phyloP scores from a whole-genome alignment of 2,113 vertebrate species.

The Ptyas mucosa region DNA sequence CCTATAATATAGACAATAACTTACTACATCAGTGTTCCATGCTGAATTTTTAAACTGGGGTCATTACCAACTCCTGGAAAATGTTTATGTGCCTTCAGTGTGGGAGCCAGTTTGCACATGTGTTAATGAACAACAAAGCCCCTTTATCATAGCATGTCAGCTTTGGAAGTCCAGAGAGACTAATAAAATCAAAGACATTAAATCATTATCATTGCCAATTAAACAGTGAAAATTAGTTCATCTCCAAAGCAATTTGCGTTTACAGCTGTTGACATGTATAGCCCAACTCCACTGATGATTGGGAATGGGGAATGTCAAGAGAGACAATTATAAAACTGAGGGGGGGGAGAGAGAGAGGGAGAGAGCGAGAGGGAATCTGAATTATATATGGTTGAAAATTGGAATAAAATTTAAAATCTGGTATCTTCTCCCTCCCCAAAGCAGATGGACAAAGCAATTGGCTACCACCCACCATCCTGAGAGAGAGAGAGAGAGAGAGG shows the following conservation, averaged over 20 bases:
- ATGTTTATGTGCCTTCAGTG: background rate
- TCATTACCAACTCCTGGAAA: background rate
- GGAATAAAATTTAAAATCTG: background rate
- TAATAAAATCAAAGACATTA: background rate
- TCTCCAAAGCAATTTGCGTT: conserved; percentile 17
- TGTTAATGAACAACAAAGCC: conserved; percentile 5
- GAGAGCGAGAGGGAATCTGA: background rate
- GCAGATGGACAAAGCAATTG: background rate
- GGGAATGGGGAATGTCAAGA: background rate
- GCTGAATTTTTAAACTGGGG: background rate
- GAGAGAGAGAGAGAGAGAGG: background rate
- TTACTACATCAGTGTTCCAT: background rate
- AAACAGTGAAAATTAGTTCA: conserved; percentile 17
- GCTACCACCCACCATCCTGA: background rate
- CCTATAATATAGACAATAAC: background rate
- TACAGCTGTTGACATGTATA: conserved; percentile 9
- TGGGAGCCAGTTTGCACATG: background rate
- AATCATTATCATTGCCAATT: conserved; percentile 30
- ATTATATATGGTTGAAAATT: background rate
- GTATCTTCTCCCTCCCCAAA: background rate
- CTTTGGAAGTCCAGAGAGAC: conserved; percentile 22
- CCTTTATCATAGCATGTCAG: background rate
- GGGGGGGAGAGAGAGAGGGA: accelerated
- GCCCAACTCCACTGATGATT: background rate
- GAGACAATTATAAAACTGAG: background rate